Percentiles rank a stretch among this genome's conserved stretches.
These are phyloP conservation scores for Heliconius melpomene DNA, from an alignment of 1,140 invertebrate species.

Conservation along the genomic window DNA sequence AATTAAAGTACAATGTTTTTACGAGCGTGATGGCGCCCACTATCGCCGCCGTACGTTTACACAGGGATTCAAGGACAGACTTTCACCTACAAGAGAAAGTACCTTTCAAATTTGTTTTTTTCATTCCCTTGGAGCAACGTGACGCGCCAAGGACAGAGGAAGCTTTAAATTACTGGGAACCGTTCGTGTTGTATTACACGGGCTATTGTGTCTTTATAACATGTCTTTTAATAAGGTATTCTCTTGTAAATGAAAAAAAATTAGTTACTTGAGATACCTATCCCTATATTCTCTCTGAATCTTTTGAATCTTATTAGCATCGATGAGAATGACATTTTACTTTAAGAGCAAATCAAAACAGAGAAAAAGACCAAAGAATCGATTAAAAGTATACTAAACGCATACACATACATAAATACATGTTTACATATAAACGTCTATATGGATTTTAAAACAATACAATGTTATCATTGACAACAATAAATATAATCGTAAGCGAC, in stretches of 20 bases:
- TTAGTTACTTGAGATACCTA: neutral
- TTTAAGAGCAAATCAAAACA: too few relatives aligned
- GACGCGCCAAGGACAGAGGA: conserved; percentile 36
- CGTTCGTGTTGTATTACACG: conserved; percentile 10
- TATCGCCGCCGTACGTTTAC: conserved; percentile 34
- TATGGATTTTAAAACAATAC: neutral
- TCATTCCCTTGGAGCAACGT: conserved; percentile 30
- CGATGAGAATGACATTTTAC: too few relatives aligned
- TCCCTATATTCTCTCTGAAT: neutral
- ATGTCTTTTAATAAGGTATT: conserved; percentile 6
- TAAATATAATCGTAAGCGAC: neutral
- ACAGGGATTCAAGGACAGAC: conserved; percentile 52
- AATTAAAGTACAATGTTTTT: conserved; percentile 5
- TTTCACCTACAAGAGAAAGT: conserved; percentile 34
- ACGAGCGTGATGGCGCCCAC: conserved; percentile 1
- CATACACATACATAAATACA: too few relatives aligned
- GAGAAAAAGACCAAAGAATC: too few relatives aligned
- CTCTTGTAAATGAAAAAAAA: neutral
- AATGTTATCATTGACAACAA: neutral
- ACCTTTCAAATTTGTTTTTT: conserved; percentile 29
- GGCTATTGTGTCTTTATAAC: conserved; percentile 15
- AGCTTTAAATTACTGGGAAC: conserved; percentile 22
- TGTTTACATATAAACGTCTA: neutral
- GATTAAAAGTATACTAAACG: too few relatives aligned
- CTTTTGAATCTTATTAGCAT: neutral